These are phyloP conservation scores for Synergus laeviventris DNA, from an alignment of 2,888 invertebrate genomes.

Conservation along the genomic window DNA sequence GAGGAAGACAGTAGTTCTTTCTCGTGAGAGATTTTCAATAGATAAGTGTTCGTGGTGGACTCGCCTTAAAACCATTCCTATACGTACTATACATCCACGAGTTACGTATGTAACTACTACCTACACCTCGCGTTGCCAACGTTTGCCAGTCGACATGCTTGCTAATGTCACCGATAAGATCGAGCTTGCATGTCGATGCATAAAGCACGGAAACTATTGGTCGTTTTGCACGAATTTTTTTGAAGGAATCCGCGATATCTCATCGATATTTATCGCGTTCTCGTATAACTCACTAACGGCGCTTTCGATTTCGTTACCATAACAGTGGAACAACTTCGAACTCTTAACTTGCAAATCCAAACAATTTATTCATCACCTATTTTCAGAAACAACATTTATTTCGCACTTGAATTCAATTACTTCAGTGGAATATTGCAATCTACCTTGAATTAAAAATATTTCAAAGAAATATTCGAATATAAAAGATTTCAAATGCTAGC, in stretches of 20 bases:
- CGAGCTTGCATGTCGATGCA: slow-evolving; percentile 55
- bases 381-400: slow-evolving; percentile 12
- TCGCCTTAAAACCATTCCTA: slow-evolving; percentile 51
- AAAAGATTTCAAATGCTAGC: neutral
- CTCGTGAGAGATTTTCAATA: slow-evolving; percentile 62
- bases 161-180: slow-evolving; percentile 66
- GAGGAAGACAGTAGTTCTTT: slow-evolving; percentile 62
- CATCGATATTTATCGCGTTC: slow-evolving; percentile 10
- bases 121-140: slow-evolving; percentile 51
- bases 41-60: slow-evolving; percentile 55
- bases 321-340: slow-evolving; percentile 1
- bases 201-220: slow-evolving; percentile 50
- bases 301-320: slow-evolving; percentile 35
- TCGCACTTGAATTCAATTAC: neutral
- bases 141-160: slow-evolving; percentile 60
- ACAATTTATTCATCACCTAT: neutral
- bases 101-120: slow-evolving; percentile 26
- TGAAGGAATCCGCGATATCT: slow-evolving; percentile 15
- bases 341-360: neutral
- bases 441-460: too few species aligned
- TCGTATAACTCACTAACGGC: slow-evolving; percentile 26
- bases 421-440: too few species aligned
- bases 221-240: slow-evolving; percentile 28
- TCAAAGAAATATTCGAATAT: neutral
- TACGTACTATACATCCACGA: slow-evolving; percentile 43